phyloP scores from a whole-genome alignment of 2,797 vertebrate genomes.

The Eremophila alpestris region DNA sequence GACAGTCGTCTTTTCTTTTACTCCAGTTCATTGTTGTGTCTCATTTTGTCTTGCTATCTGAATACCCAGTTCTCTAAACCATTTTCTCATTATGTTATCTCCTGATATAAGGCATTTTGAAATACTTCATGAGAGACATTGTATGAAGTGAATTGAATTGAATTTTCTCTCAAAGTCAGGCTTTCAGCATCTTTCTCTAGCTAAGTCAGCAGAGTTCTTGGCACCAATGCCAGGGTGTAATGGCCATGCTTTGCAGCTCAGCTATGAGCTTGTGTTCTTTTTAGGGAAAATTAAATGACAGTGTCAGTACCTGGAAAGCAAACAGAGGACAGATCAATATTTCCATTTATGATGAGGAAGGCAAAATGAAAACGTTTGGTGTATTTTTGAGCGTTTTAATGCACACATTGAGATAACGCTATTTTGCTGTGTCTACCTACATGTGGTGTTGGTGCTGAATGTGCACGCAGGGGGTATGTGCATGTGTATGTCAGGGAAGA shows the following conservation, averaged over 20 bases:
- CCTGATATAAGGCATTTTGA: slow-evolving; percentile 41
- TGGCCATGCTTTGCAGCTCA: slow-evolving; percentile 1
- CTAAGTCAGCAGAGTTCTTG: slow-evolving; percentile 70
- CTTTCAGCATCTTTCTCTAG: slow-evolving; percentile 46
- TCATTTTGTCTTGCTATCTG: slow-evolving; percentile 44
- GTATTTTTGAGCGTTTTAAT: background rate
- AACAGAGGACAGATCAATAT: slow-evolving; percentile 17
- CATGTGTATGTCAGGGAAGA: background rate
- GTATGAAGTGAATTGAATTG: slow-evolving; percentile 55
- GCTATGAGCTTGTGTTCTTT: slow-evolving; percentile 18
- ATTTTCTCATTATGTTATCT: slow-evolving; percentile 65
- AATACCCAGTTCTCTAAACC: slow-evolving; percentile 24
- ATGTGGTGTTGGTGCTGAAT: background rate
- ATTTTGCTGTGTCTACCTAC: background rate
- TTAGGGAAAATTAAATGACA: slow-evolving; percentile 48
- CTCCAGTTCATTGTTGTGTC: slow-evolving; percentile 53
- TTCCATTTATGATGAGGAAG: slow-evolving; percentile 1
- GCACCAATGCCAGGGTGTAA: slow-evolving; percentile 45
- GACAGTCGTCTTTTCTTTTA: slow-evolving; percentile 50
- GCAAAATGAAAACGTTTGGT: background rate
- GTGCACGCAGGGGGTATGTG: background rate
- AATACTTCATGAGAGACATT: slow-evolving; percentile 43
- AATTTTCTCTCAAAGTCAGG: slow-evolving; percentile 30
- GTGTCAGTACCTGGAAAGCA: slow-evolving; percentile 54
- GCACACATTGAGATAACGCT: background rate